Percentiles rank a stretch among this genome's conserved stretches.
Evolutionary conservation across 2,888 invertebrate species (phyloP).

Genomic region (Chironomus riparius): DNA sequence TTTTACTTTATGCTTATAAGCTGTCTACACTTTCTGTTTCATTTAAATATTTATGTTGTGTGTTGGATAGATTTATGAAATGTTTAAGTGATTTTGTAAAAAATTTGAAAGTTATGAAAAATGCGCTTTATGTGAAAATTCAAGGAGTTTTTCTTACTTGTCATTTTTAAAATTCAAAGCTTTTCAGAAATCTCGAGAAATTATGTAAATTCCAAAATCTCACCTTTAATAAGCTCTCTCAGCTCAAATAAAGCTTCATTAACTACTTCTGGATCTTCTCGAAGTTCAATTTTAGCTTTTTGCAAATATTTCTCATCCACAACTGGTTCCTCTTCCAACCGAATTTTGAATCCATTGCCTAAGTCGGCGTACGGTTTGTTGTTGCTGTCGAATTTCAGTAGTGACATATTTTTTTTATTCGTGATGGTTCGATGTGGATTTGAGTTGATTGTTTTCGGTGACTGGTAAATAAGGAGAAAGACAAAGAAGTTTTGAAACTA

Average conservation of each 20-base stretch:
- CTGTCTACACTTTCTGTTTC: too few species aligned
- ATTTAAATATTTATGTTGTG: too few species aligned
- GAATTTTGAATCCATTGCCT: conserved; percentile 48
- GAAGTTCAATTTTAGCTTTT: conserved; percentile 57
- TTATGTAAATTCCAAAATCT: background rate
- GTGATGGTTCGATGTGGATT: background rate
- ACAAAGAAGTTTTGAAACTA: too few species aligned
- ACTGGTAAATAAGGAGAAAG: background rate
- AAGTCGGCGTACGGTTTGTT: conserved; percentile 53
- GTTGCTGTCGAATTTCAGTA: conserved; percentile 46
- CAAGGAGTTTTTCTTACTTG: too few species aligned
- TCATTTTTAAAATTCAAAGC: background rate
- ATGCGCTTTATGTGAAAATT: too few species aligned
- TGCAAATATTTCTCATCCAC: conserved; percentile 48
- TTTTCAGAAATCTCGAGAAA: too few species aligned
- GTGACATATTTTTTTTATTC: background rate
- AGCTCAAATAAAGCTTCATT: conserved; percentile 51
- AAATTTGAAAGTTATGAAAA: too few species aligned
- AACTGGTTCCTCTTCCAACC: conserved; percentile 53
- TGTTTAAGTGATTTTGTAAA: too few species aligned
- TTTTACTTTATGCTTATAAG: too few species aligned
- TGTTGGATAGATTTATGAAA: too few species aligned
- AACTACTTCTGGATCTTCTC: conserved; percentile 60
- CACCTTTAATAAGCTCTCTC: conserved; percentile 47
- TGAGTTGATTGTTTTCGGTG: background rate